Percentiles rank a stretch among this genome's conserved stretches.
Conservation (phyloP, 2,113 vertebrate species). For the Limnothrissa miodon region DNA sequence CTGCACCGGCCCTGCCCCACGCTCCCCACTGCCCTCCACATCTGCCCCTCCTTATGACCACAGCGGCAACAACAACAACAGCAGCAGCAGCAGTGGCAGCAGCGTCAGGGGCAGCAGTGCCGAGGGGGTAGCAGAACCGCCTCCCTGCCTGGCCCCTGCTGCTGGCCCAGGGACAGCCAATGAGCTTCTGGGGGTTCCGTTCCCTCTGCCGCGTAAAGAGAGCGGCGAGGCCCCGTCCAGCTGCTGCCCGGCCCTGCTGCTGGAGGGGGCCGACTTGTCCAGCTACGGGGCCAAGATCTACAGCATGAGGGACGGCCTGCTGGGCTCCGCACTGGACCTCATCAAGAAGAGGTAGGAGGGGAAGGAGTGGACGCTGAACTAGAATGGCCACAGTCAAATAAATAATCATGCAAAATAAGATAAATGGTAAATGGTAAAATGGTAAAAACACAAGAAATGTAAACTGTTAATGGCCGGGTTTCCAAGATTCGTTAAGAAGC, state of each 20-base stretch:
- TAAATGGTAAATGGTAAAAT: too few relatives aligned
- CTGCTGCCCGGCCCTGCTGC: constrained; percentile 82
- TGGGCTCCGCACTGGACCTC: constrained; percentile 84
- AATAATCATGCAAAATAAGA: too few relatives aligned
- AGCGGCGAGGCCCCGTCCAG: constrained; percentile 74
- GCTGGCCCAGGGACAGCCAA: constrained; percentile 27
- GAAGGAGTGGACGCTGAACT: too few relatives aligned
- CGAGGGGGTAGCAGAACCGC: background rate
- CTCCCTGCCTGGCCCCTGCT: background rate
- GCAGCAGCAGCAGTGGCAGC: constrained; percentile 24
- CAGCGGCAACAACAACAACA: background rate
- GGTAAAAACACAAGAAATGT: too few relatives aligned
- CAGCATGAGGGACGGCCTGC: constrained; percentile 86
- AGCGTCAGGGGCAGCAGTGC: constrained; percentile 1
- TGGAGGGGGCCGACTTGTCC: constrained; percentile 83
- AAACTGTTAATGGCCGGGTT: too few relatives aligned
- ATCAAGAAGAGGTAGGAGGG: constrained; percentile 94
- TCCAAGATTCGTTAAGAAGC: too few relatives aligned
- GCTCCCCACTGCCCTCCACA: constrained; percentile 69
- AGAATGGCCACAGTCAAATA: too few relatives aligned
- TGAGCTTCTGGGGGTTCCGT: constrained; percentile 53
- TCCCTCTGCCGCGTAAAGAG: constrained; percentile 60
- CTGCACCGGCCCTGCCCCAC: constrained; percentile 78
- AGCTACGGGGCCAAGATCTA: constrained; percentile 86
- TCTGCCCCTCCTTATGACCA: background rate